phyloP scores from a whole-genome alignment of 2,888 invertebrate genomes.

The Luperina testacea region DNA sequence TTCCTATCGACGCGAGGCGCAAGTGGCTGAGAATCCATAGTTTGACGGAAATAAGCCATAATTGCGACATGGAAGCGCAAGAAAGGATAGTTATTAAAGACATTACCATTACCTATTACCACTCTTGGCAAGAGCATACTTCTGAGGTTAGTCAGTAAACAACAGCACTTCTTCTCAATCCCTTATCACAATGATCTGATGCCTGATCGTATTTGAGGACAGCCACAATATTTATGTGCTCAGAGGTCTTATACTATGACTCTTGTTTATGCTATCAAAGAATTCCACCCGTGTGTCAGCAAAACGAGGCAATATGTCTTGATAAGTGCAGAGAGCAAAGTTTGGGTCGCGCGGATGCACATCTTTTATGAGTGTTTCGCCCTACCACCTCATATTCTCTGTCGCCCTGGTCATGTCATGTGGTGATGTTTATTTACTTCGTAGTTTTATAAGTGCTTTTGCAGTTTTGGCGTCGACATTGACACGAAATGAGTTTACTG shows the following conservation, averaged over 20 bases:
- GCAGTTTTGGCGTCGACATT: constrained; percentile 31
- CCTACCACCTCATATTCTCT: constrained; percentile 69
- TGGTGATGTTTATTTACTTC: constrained; percentile 46
- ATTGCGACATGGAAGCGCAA: background rate
- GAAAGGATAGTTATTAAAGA: background rate
- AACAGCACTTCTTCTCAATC: background rate
- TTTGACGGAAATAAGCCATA: background rate
- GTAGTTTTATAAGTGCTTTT: constrained; percentile 37
- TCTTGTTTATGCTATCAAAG: constrained; percentile 43
- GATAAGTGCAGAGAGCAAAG: constrained; percentile 78
- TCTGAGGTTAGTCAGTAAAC: background rate
- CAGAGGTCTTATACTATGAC: constrained; percentile 7
- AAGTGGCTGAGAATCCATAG: background rate
- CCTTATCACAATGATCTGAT: background rate
- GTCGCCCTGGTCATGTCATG: constrained; percentile 66
- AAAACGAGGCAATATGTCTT: constrained; percentile 75
- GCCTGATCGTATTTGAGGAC: background rate
- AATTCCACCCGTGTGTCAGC: constrained; percentile 62
- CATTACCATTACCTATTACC: background rate
- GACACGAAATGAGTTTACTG: constrained; percentile 12
- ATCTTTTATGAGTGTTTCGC: constrained; percentile 71
- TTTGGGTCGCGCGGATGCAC: constrained; percentile 75
- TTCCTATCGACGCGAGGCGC: background rate
- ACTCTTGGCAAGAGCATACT: background rate
- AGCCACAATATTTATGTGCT: background rate